These are phyloP conservation scores for Mormyrus iriodes DNA, from an alignment of 2,113 vertebrate genomes.

Conservation along the genomic window DNA sequence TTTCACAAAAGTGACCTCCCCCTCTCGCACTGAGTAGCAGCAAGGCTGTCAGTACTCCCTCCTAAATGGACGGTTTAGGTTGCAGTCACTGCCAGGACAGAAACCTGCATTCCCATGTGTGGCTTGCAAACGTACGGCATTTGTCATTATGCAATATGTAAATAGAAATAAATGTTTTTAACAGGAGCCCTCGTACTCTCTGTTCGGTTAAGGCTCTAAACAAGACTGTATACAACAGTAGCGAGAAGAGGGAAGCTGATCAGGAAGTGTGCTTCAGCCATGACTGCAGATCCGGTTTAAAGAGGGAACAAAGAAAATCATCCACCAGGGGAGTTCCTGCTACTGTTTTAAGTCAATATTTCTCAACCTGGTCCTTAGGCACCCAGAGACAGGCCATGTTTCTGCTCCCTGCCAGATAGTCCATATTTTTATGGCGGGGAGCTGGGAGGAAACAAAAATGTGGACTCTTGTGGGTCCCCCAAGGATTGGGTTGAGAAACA, in stretches of 20 bases:
- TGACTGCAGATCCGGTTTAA: neutral
- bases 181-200: neutral
- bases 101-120: neutral
- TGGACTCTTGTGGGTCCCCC: neutral
- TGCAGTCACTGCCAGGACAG: slow-evolving; percentile 50
- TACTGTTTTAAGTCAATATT: neutral
- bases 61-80: neutral
- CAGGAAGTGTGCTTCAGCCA: neutral
- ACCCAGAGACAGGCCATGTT: neutral
- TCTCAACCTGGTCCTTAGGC: neutral
- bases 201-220: neutral
- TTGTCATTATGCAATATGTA: slow-evolving; percentile 5
- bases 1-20: neutral
- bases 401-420: too few species aligned
- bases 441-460: neutral
- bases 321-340: neutral
- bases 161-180: slow-evolving; percentile 13
- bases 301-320: neutral
- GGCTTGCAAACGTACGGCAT: neutral
- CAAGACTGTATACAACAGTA: neutral
- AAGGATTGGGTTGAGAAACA: neutral
- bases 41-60: neutral
- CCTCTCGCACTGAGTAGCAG: neutral
- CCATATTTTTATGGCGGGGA: too few species aligned
- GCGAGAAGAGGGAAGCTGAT: neutral